Base-by-base conservation (phyloP, 2,888 invertebrate genomes). In the Drosophila borborema region DNA sequence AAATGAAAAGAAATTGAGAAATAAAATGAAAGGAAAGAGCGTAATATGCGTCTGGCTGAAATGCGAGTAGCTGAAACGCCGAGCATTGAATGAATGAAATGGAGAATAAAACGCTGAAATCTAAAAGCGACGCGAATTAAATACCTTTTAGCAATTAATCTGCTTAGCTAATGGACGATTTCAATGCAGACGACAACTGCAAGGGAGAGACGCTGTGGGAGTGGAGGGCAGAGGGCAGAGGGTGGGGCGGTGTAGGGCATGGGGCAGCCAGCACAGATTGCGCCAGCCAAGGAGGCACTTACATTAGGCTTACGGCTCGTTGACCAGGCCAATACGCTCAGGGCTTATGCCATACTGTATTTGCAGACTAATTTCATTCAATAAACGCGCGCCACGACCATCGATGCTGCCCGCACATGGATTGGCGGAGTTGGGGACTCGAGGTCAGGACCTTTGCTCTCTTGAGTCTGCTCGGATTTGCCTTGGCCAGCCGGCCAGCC, bases 131-230 rank as follows among this genome's bases (percentile, higher is more conserved):
- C 84, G 79, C 83, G 91, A 91, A 91, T 91, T 90, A 91, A 91
- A 91, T 91, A 91, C 91, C 91, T 91, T 91, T 91, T 91, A 91
- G 90, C 90, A 91, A 91, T 91, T 91, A 91, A 91, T 91, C 91
- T 90, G 91, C 91, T 91, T 91, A 91, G 90, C 90, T 91, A 91
- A 91, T 91, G 90, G 87, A 91, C 89, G 89, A 82, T 89, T 86
- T 82, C 90, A 82, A 82, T 86, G 86, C 74, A 73, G 83, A 83
- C 80, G 79, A 72, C 74, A 80, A 77, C 63, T 66, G 69, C 63
- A 36, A 14, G 56, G 64, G 34, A 6, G 23, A 40, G 40, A 40
- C 28, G 28, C 5, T 28, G 1, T 6, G 7, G 7, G 40, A 7
- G 38, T 5, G 1, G 14, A 1, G 2, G 38, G 0, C 4, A 38